Percentiles rank a stretch among this genome's conserved stretches.
Evolutionary conservation across 1,140 invertebrate species (phyloP).

Genomic region (Leptinotarsa undecemlineata): DNA sequence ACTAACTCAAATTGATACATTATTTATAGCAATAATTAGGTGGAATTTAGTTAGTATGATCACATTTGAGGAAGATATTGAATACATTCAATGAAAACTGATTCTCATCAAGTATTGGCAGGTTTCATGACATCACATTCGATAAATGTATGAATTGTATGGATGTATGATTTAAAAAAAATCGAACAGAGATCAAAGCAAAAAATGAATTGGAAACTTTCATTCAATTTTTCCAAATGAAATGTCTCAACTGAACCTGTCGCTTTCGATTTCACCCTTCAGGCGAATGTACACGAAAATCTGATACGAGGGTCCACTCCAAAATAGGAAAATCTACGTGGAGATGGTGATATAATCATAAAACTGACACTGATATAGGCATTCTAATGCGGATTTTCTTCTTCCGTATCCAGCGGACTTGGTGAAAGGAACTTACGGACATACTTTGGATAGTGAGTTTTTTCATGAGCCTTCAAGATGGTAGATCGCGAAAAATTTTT

Average conservation of each 20-base stretch:
- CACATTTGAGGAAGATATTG: too few relatives aligned
- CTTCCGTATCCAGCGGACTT: constrained; percentile 78
- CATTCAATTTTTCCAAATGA: too few relatives aligned
- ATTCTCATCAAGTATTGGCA: too few relatives aligned
- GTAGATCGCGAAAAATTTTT: constrained; percentile 88
- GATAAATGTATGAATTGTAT: too few relatives aligned
- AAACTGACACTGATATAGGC: constrained; percentile 8
- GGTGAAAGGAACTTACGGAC: constrained; percentile 83
- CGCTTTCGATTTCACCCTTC: neutral
- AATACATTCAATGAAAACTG: too few relatives aligned
- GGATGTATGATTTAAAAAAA: too few relatives aligned
- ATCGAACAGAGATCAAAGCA: too few relatives aligned
- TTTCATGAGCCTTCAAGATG: constrained; percentile 88
- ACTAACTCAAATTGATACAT: too few relatives aligned
- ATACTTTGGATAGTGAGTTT: constrained; percentile 89
- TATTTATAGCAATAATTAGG: too few relatives aligned
- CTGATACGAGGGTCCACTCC: constrained; percentile 12
- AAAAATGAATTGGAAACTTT: too few relatives aligned
- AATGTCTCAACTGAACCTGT: neutral
- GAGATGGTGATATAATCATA: constrained; percentile 18
- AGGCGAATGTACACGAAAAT: neutral
- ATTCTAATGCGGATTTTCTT: constrained; percentile 69
- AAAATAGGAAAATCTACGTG: constrained; percentile 20
- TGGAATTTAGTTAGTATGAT: too few relatives aligned
- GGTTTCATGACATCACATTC: too few relatives aligned